Evolutionary conservation across 2,888 invertebrate species (phyloP).

Genomic region (Colletes collaris): DNA sequence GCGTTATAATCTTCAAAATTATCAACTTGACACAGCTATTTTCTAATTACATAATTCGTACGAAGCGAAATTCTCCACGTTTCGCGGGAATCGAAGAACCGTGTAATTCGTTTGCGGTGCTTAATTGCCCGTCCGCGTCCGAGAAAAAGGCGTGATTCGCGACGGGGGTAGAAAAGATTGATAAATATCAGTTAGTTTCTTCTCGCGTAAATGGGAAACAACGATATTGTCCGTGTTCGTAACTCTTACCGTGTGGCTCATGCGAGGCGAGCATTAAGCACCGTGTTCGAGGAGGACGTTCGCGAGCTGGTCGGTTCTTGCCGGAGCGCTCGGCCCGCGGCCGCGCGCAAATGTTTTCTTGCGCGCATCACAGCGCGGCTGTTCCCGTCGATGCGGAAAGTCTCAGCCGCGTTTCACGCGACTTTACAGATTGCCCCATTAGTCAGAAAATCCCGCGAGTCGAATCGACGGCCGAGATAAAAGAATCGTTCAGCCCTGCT

Average conservation of each 20-base stretch:
- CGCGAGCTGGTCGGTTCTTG: slow-evolving; percentile 65
- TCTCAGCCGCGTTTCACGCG: slow-evolving; percentile 40
- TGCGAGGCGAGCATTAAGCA: slow-evolving; percentile 70
- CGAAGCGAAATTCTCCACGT: too few relatives aligned
- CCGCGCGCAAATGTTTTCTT: slow-evolving; percentile 63
- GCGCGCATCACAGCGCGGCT: slow-evolving; percentile 57
- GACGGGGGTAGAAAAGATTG: too few relatives aligned
- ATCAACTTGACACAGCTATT: too few relatives aligned
- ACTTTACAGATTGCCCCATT: slow-evolving; percentile 45
- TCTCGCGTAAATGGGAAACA: too few relatives aligned
- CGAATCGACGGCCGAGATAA: slow-evolving; percentile 26
- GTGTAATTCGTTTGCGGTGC: too few relatives aligned
- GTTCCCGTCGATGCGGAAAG: slow-evolving; percentile 50
- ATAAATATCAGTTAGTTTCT: too few relatives aligned
- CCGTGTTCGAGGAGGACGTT: slow-evolving; percentile 52
- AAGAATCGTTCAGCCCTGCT: slow-evolving; percentile 19
- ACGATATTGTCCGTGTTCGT: too few relatives aligned
- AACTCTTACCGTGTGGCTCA: slow-evolving; percentile 44
- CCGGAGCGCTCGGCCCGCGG: slow-evolving; percentile 29
- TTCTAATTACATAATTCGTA: too few relatives aligned
- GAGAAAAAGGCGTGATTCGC: too few relatives aligned
- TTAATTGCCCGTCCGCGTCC: too few relatives aligned
- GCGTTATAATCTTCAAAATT: too few relatives aligned
- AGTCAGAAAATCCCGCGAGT: slow-evolving; percentile 47
- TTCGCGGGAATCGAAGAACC: too few relatives aligned